Percentiles rank a stretch among this genome's conserved stretches.
These are phyloP conservation scores for Ctenochaetus hawaiiensis DNA, from an alignment of 2,797 vertebrate species.

Conservation along the genomic window DNA sequence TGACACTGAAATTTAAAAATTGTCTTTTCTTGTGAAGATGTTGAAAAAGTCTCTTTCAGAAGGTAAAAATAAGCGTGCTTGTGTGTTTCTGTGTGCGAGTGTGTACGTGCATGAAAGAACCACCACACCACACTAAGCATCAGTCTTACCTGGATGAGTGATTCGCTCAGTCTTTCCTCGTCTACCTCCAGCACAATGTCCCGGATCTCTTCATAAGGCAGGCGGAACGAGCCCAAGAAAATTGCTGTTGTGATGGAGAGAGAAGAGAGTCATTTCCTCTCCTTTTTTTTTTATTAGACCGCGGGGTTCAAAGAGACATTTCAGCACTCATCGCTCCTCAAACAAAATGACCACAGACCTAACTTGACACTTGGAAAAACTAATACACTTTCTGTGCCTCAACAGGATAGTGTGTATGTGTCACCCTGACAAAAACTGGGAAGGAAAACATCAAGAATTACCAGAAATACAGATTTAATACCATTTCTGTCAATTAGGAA, in stretches of 20 bases:
- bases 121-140: constrained; percentile 54
- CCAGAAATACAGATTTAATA: background rate
- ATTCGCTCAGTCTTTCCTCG: constrained; percentile 94
- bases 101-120: constrained; percentile 5
- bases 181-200: constrained; percentile 95
- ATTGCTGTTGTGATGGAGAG: constrained; percentile 91
- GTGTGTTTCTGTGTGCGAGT: background rate
- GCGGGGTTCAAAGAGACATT: constrained; percentile 72
- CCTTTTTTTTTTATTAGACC: constrained; percentile 66
- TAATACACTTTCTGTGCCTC: constrained; percentile 60
- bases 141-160: constrained; percentile 95
- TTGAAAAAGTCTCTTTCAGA: constrained; percentile 16
- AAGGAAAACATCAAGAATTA: constrained; percentile 47
- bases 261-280: constrained; percentile 77
- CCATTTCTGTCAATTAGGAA: constrained; percentile 3
- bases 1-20: constrained; percentile 35
- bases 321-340: constrained; percentile 64
- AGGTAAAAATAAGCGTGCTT: constrained; percentile 22
- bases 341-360: constrained; percentile 75
- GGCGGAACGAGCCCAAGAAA: constrained; percentile 97
- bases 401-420: constrained; percentile 47
- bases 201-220: constrained; percentile 98
- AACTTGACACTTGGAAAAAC: constrained; percentile 71
- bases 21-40: constrained; percentile 25
- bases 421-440: constrained; percentile 52